A percentile compares a stretch with the other conserved stretches of the same genome.
phyloP scores from a whole-genome alignment of 2,797 vertebrate genomes.

The Sciurus carolinensis region DNA sequence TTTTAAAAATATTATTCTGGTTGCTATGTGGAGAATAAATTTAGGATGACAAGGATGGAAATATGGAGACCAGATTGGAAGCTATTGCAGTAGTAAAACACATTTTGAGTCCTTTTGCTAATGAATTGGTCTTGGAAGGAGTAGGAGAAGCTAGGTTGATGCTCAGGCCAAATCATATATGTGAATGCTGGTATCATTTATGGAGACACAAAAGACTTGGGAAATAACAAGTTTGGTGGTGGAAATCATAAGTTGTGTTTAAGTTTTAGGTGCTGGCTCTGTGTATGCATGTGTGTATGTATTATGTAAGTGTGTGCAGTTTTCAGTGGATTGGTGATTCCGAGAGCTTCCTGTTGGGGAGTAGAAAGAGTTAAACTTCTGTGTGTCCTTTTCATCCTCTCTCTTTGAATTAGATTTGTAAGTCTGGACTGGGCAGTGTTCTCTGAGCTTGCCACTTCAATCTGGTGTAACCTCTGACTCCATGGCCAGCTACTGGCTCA shows the following conservation, averaged over 20 bases:
- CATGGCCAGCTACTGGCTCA: conserved; percentile 78
- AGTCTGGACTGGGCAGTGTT: conserved; percentile 71
- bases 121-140: conserved; percentile 43
- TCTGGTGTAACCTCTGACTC: conserved; percentile 70
- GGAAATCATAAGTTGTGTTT: conserved; percentile 43
- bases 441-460: conserved; percentile 50
- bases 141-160: conserved; percentile 47
- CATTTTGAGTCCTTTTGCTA: conserved; percentile 47
- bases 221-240: conserved; percentile 51
- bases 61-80: conserved; percentile 21
- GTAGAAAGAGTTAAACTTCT: conserved; percentile 15
- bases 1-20: conserved; percentile 45
- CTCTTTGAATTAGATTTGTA: conserved; percentile 78
- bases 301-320: background rate
- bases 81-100: background rate
- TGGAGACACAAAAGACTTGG: conserved; percentile 25
- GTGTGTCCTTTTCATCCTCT: conserved; percentile 69
- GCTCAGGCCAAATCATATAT: background rate
- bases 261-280: background rate
- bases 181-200: conserved; percentile 57
- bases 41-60: background rate
- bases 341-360: conserved; percentile 46
- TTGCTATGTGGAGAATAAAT: background rate
- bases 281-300: background rate
- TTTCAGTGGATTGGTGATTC: conserved; percentile 46